Base-by-base conservation (phyloP, 1,140 invertebrate genomes). In the Babylonia areolata region DNA sequence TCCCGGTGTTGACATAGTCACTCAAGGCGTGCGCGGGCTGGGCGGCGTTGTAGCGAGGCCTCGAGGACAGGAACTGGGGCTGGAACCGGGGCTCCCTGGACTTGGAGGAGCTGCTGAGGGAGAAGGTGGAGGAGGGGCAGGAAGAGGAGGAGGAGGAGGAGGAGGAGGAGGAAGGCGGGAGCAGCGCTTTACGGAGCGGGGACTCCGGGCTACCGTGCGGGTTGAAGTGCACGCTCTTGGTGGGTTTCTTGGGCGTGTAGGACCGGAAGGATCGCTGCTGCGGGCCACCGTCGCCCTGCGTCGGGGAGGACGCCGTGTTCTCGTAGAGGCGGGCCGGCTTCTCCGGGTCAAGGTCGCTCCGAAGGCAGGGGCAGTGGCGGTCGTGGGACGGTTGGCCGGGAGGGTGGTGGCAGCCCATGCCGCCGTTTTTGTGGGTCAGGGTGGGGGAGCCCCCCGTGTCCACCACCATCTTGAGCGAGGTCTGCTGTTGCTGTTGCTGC, bases 181-280 rank as follows among this genome's bases (percentile, higher is more conserved):
- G 58, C 23, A 64, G 58, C 15, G 58, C 23, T 23, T 64, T 64
- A 23, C 17, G 58, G 23, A 64, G 23, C 15, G 58, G 15, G 58
- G 58, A n/a, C 15, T n/a, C 40, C 11, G 37, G 11, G 23, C 51
- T 28, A 28, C 33, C 33, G 39, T 73, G 64, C 9, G 35, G 17
- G 64, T 20, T 73, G 64, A 84, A 84, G n/a, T 75, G 82, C 37
- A 84, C 82, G 37, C 64, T 84, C 20, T 40, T 58, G 64, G 40
- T 23, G 9, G 81, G 82, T 40, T 64, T 71, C 64, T 84, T 84
- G 82, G 82, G 82, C 82, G 69, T 84, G 82, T 40, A 84, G 39
- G 64, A 31, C n/a, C 82, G 64, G 40, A 73, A 84, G 23, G 82
- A 69, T n/a, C 40, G 73, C 37, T 75, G 75, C n/a, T n/a, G n/a